phyloP scores from a whole-genome alignment of 2,888 invertebrate genomes.

The Caenorhabditis virilis region DNA sequence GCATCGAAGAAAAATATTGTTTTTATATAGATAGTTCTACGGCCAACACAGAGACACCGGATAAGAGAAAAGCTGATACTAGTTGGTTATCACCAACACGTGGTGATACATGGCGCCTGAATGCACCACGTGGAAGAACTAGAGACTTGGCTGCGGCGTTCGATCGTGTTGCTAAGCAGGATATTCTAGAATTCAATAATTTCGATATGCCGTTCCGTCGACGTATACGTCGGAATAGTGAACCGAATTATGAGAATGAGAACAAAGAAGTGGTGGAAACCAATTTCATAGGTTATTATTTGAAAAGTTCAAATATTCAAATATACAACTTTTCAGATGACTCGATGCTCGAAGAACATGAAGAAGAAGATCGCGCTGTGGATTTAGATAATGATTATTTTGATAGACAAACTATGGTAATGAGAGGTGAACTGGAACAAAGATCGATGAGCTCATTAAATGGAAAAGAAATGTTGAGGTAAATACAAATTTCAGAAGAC shows the following conservation, averaged over 20 bases:
- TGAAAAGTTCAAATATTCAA: background rate
- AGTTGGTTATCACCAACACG: constrained; percentile 32
- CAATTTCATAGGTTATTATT: constrained; percentile 21
- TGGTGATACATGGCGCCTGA: constrained; percentile 7
- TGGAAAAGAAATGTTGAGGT: too few relatives aligned
- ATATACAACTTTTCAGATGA: constrained; percentile 14
- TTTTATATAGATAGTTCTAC: background rate
- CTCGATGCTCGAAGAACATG: constrained; percentile 30
- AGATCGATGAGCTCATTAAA: too few relatives aligned
- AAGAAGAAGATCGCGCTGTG: constrained; percentile 17
- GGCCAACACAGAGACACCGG: constrained; percentile 11
- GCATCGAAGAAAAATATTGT: background rate
- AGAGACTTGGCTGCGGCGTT: constrained; percentile 4
- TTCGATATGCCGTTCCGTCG: background rate
- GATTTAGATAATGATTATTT: constrained; percentile 11
- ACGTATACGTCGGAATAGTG: constrained; percentile 16
- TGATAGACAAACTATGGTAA: constrained; percentile 10
- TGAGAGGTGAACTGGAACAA: background rate
- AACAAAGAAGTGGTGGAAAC: constrained; percentile 16
- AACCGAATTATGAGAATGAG: constrained; percentile 31
- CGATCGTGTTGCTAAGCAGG: background rate
- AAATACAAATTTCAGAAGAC: too few relatives aligned
- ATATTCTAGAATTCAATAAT: background rate
- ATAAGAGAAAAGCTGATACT: constrained; percentile 24
- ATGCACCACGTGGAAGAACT: constrained; percentile 6